Base-by-base conservation (phyloP, 2,113 vertebrate species). In the Aleadryas rufinucha region DNA sequence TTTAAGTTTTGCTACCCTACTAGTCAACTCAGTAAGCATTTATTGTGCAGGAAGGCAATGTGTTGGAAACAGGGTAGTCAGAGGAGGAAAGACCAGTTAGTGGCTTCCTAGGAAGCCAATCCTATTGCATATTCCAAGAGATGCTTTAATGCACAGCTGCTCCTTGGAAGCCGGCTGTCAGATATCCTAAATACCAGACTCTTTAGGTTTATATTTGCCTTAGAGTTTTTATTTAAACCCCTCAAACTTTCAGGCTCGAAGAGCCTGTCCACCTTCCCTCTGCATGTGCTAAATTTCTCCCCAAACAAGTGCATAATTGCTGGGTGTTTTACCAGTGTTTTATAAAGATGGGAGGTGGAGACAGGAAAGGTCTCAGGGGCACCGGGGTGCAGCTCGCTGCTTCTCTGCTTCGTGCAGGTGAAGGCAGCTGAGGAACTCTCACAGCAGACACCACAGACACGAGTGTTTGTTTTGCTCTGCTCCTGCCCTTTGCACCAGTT, bases 1-100 rank as follows among this genome's bases (percentile, higher is more conserved):
- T 91, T 89, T 66, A 69, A 92, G 68, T 89, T 94, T 89, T 89
- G 64, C 56, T 86, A 47, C 41, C 45, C 87, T 65, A 78, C 87
- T 63, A 78, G 87, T 84, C 72, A 93, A 84, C 39, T 77, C 72
- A 24, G 84, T 87, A 87, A 94, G 81, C 59, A 63, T 49, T 81
- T 78, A 84, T 61, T 87, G 84, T 86, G 56, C 42, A 70, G 31
- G 83, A 80, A 89, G 30, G 27, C 19, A 27, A 75, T 20, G 23
- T 23, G 84, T 26, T 45, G 33, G 42, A 65, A 83, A 80, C 5
- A 15, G 42, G 30, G 37, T 8, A 63, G 75, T 39, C 56, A 42
- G 66, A 79, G 35, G 33, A 95, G 71, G 92, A 86, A 83, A 61
- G 33, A 54, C 21, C 83, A n/a, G 85, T 72, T 42, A 75, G 37